Evolutionary conservation across 1,140 invertebrate genomes (phyloP).

Genomic region (Plectrocnemia conspersa): DNA sequence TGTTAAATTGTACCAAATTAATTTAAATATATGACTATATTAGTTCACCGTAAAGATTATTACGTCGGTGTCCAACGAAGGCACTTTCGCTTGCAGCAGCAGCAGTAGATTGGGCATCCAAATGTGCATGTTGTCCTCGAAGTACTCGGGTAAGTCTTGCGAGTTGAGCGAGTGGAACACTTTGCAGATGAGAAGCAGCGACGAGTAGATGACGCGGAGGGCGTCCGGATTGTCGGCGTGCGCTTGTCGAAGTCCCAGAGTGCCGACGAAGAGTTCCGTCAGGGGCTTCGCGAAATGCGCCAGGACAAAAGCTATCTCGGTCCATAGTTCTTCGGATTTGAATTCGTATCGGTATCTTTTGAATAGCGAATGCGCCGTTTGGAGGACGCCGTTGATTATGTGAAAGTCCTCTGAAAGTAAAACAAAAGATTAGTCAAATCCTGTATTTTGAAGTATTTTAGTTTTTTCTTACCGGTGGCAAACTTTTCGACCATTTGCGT

Average conservation of each 20-base stretch:
- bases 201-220: slow-evolving; percentile 84
- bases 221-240: slow-evolving; percentile 76
- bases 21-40: neutral
- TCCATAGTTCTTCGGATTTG: slow-evolving; percentile 91
- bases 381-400: slow-evolving; percentile 90
- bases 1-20: slow-evolving; percentile 39
- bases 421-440: neutral
- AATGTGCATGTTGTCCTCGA: slow-evolving; percentile 92
- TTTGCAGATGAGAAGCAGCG: slow-evolving; percentile 86
- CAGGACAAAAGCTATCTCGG: slow-evolving; percentile 94
- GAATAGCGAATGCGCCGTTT: slow-evolving; percentile 94
- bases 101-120: slow-evolving; percentile 92
- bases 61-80: slow-evolving; percentile 62
- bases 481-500: slow-evolving; percentile 93
- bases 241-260: slow-evolving; percentile 74
- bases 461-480: slow-evolving; percentile 55
- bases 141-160: slow-evolving; percentile 96
- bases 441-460: neutral
- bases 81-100: slow-evolving; percentile 74
- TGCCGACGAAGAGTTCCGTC: slow-evolving; percentile 84
- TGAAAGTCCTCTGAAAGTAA: slow-evolving; percentile 76
- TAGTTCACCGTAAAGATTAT: slow-evolving; percentile 23
- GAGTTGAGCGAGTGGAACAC: slow-evolving; percentile 96
- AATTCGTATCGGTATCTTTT: slow-evolving; percentile 94
- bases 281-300: slow-evolving; percentile 90